Conservation (phyloP, 2,113 vertebrate genomes). For the Anser cygnoides region DNA sequence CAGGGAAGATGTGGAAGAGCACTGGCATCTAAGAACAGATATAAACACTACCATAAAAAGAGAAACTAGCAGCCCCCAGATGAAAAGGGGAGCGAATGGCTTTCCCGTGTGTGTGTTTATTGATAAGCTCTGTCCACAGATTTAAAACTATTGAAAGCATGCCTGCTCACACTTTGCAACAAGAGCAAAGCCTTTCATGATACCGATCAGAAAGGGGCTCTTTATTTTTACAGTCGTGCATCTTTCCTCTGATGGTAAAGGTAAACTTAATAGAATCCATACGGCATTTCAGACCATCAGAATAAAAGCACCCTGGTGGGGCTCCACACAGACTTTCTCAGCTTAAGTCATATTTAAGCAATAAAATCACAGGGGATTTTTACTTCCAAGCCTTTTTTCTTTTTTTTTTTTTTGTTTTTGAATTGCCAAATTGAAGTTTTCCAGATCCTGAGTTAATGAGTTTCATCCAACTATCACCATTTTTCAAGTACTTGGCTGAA, state of each 20-base stretch:
- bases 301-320: conserved; percentile 2
- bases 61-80: conserved; percentile 14
- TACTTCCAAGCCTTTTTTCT: background rate
- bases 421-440: conserved; percentile 1
- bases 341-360: conserved; percentile 2
- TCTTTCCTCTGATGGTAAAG: conserved; percentile 1
- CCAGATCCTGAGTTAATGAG: background rate
- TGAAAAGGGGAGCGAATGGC: conserved; percentile 7
- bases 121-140: conserved; percentile 33
- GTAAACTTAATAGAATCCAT: background rate
- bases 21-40: background rate
- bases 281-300: background rate
- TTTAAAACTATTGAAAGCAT: conserved; percentile 42
- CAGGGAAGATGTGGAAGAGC: conserved; percentile 17
- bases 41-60: conserved; percentile 59
- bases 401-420: background rate
- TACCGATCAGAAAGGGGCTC: background rate
- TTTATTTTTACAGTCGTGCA: background rate
- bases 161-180: background rate
- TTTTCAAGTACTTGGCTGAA: background rate
- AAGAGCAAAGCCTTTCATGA: conserved; percentile 7
- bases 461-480: conserved; percentile 23
- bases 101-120: conserved; percentile 15
- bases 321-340: background rate
- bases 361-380: background rate